Evolutionary conservation across 2,888 invertebrate genomes (phyloP).

Genomic region (Tenthredo amoena): DNA sequence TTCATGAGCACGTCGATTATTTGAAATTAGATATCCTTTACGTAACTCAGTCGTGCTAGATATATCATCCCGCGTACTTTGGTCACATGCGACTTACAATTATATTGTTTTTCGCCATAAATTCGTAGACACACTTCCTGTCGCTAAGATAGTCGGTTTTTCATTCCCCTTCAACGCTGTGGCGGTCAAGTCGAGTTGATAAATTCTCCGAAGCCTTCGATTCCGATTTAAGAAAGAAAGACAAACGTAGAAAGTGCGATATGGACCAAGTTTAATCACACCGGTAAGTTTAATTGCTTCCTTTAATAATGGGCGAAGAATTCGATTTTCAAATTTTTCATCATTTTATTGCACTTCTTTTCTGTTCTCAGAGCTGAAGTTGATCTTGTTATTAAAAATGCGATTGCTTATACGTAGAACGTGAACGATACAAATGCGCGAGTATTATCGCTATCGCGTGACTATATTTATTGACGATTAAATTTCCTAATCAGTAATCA

Average conservation of each 20-base stretch:
- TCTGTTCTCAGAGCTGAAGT: not conserved
- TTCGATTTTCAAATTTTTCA: no score
- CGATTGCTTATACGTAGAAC: not conserved
- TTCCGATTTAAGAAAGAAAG: not conserved
- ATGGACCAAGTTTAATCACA: not conserved
- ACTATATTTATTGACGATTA: not conserved
- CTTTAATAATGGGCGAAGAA: no score
- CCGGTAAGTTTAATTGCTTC: not conserved
- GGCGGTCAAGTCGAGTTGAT: not conserved
- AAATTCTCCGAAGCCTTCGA: not conserved
- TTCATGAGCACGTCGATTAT: not conserved
- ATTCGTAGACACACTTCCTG: not conserved
- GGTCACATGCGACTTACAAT: slow-evolving; percentile 1
- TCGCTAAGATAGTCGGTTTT: not conserved
- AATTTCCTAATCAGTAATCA: not conserved
- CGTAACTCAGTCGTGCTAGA: not conserved
- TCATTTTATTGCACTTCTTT: not conserved
- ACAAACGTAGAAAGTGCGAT: not conserved
- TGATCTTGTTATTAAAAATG: not conserved
- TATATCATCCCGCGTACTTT: not conserved
- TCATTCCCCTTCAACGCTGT: not conserved
- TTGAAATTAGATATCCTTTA: not conserved
- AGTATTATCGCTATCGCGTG: not conserved
- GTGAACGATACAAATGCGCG: not conserved
- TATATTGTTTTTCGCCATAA: not conserved